Percentiles rank a stretch among this genome's conserved stretches.
These are phyloP conservation scores for Omphaloscelis lunosa DNA, from an alignment of 2,888 invertebrate genomes.

Conservation along the genomic window DNA sequence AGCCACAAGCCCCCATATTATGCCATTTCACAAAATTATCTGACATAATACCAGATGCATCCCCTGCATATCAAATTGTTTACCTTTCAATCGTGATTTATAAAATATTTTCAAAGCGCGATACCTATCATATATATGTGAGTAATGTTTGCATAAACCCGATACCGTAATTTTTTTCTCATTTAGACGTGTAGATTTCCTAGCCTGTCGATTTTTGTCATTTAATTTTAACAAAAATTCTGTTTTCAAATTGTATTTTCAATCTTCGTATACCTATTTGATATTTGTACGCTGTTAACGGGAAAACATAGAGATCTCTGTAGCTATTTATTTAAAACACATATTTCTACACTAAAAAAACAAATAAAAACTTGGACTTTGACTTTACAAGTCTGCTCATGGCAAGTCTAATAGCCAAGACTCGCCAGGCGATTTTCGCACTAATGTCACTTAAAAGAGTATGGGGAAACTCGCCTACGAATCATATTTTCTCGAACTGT, in stretches of 20 bases:
- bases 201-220: neutral
- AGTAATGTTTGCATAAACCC: conserved; percentile 27
- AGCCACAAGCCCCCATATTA: no score
- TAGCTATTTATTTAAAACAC: neutral
- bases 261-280: neutral
- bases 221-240: neutral
- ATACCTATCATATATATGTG: neutral
- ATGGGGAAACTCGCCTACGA: neutral
- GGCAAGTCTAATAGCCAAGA: no score
- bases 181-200: neutral
- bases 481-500: neutral
- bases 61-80: conserved; percentile 39
- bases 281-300: neutral
- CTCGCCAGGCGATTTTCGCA: neutral
- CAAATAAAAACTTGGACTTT: neutral
- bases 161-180: neutral
- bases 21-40: conserved; percentile 21
- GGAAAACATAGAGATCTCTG: neutral
- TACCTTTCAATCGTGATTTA: conserved; percentile 36
- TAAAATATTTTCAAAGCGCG: conserved; percentile 40
- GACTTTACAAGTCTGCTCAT: no score
- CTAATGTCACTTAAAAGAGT: no score
- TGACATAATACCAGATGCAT: neutral
- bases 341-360: neutral
- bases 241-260: no score